Percentiles rank a stretch among this genome's conserved stretches.
Conservation (phyloP, 1,140 invertebrate genomes). For the Monochamus saltuarius region DNA sequence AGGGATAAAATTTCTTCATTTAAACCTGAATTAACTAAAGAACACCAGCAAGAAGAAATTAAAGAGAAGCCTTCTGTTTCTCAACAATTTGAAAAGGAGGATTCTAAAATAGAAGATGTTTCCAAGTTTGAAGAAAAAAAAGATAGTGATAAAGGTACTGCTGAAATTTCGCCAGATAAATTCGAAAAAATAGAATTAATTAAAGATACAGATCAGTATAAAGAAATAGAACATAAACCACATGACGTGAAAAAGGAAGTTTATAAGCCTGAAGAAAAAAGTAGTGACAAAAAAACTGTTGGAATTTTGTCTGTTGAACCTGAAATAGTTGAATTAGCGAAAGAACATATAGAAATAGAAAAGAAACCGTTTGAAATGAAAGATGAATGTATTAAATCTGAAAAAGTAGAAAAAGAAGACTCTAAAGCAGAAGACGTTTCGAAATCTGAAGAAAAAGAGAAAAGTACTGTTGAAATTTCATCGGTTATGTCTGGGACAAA, state of each 20-base stretch:
- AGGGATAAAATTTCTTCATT: not conserved
- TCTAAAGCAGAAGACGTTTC: too few relatives aligned
- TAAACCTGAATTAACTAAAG: not conserved
- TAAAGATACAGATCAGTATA: not conserved
- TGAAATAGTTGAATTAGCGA: constrained; percentile 23
- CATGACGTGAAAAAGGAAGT: constrained; percentile 1
- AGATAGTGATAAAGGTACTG: too few relatives aligned
- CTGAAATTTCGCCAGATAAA: constrained; percentile 1
- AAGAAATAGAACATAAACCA: constrained; percentile 5
- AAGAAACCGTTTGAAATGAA: not conserved
- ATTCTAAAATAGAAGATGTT: constrained; percentile 3
- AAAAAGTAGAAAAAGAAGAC: too few relatives aligned
- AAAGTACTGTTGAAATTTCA: not conserved
- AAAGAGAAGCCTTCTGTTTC: constrained; percentile 24
- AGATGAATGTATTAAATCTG: too few relatives aligned
- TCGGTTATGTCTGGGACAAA: not conserved
- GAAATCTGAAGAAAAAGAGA: constrained; percentile 30
- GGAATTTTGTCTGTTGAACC: too few relatives aligned
- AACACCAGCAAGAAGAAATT: not conserved
- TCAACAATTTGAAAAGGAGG: constrained; percentile 10
- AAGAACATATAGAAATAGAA: constrained; percentile 21
- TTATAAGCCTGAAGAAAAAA: not conserved
- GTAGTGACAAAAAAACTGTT: too few relatives aligned
- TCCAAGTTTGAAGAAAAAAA: not conserved
- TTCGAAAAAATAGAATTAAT: not conserved